phyloP scores from a whole-genome alignment of 2,113 vertebrate species.

The Oncorhynchus clarkii region DNA sequence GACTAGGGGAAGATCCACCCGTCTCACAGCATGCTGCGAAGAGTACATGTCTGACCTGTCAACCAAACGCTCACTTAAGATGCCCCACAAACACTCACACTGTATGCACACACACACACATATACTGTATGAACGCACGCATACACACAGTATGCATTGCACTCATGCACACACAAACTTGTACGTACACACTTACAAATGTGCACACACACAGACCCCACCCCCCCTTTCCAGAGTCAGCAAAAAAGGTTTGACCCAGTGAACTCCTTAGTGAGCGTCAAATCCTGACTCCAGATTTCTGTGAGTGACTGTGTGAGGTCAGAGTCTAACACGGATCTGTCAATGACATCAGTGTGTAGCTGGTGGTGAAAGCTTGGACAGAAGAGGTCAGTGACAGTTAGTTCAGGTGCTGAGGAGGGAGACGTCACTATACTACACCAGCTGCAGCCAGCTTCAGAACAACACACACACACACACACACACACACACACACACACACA shows the following conservation, averaged over 20 bases:
- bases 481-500: no score
- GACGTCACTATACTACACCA: no score
- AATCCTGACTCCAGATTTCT: neutral
- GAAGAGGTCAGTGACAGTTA: neutral
- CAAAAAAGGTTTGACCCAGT: neutral
- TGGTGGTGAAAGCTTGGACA: neutral
- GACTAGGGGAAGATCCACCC: neutral
- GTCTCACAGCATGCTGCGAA: neutral
- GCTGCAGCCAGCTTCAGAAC: no score
- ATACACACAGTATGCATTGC: no score
- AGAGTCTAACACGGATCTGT: neutral
- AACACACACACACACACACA: no score
- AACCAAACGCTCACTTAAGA: neutral
- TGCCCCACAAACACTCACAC: no score
- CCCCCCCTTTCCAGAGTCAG: neutral
- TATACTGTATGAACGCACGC: no score
- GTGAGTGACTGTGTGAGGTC: neutral
- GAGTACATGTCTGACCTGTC: slow-evolving; percentile 1
- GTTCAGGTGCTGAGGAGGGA: neutral
- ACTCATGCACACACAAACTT: no score
- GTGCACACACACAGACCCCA: no score
- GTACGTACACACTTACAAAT: no score
- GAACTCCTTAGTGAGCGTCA: neutral
- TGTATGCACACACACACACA: no score
- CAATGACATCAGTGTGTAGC: neutral